Evolutionary conservation across 2,888 invertebrate genomes (phyloP), one percentile per base, ranked within the genome.

Genomic region (Rapana venosa): DNA sequence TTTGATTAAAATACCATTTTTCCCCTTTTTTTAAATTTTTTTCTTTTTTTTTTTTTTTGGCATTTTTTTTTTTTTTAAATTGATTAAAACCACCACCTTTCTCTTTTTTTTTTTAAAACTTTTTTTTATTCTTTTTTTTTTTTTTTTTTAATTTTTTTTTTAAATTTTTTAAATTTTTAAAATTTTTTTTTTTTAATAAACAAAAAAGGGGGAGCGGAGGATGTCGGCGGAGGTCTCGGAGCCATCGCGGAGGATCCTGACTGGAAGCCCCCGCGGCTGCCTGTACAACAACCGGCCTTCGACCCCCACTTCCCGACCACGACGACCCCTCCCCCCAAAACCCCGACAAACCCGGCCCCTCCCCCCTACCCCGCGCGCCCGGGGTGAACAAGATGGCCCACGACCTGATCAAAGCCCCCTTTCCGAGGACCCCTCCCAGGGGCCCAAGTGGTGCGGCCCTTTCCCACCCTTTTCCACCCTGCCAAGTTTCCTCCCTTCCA

Each of bases 251-350:
- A 79, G 17, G 77, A 32, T 17, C 77, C 32, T 17, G 32, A 79
- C 32, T 13, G 15, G 77, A 79, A 32, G 77, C 77, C 0, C 32
- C 77, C 13, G 77, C 77, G 11, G 77, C 77, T 5, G 77, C 77
- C 47, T 83, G 17, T 83, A 83, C 26, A 36, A 83, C 81, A 83
- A 83, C 81, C 36, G 13, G 81, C 81, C 47, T 83, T 47, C 81
- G 81, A 83, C 47, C 36, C 36, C 47, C 36, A 83, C 81, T 26
- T 36, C 22, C 36, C 22, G 11, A 22, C 13, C 26, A 83, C 22
- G 81, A 83, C 22, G 81, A 83, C 81, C 22, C 81, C 81, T 26
- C 81, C 81, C 26, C 81, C 81, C 0, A 47, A 83, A 36, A 83
- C 81, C 22, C 47, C 36, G 15, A 20, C 6, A 36, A 47, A 36